These are phyloP conservation scores for Drosophila takahashii DNA, from an alignment of 1,140 invertebrate genomes.

Conservation along the genomic window DNA sequence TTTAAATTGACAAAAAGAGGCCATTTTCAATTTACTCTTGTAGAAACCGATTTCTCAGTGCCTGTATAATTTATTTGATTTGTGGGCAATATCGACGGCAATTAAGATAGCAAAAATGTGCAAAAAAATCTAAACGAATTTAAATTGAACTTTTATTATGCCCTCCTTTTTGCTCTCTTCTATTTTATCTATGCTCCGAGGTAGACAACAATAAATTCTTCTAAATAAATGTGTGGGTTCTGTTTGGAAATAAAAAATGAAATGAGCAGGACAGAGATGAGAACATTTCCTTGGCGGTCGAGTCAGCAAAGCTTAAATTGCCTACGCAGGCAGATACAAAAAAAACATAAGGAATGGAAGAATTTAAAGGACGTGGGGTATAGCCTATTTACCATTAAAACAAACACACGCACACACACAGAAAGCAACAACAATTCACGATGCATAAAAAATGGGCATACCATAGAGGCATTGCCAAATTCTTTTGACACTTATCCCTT, in stretches of 20 bases:
- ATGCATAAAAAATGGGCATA: conserved; percentile 71
- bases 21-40: conserved; percentile 34
- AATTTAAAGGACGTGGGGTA: conserved; percentile 4
- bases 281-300: conserved; percentile 50
- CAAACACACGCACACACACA: conserved; percentile 52
- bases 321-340: conserved; percentile 61
- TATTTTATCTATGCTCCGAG: conserved; percentile 70
- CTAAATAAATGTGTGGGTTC: conserved; percentile 59
- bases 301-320: conserved; percentile 75
- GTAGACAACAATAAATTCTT: conserved; percentile 79
- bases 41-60: conserved; percentile 6
- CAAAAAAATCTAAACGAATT: conserved; percentile 50
- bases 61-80: conserved; percentile 57
- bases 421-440: conserved; percentile 53
- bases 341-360: background rate
- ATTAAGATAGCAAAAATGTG: conserved; percentile 49
- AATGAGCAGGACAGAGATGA: conserved; percentile 20
- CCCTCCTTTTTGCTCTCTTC: conserved; percentile 6
- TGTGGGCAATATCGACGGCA: conserved; percentile 64
- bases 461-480: conserved; percentile 69
- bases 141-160: conserved; percentile 68
- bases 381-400: conserved; percentile 70
- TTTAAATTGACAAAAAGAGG: conserved; percentile 28
- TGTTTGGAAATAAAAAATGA: conserved; percentile 44
- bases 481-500: conserved; percentile 82